Evolutionary conservation across 2,797 vertebrate genomes (phyloP), one percentile per base, ranked within the genome.

Genomic region (Crenichthys baileyi): DNA sequence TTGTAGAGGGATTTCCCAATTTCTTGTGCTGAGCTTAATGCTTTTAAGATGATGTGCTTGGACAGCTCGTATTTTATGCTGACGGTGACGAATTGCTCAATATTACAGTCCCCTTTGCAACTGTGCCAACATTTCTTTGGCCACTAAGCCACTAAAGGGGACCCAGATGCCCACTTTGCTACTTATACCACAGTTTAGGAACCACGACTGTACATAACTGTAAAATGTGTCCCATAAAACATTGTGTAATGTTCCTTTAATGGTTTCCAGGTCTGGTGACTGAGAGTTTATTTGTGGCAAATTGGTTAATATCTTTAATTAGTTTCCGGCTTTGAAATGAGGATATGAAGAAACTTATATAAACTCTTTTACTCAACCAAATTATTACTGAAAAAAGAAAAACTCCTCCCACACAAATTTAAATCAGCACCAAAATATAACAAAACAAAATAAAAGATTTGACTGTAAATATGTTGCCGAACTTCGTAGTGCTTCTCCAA

Each of bases 261-360:
- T 77, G 75, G 58, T 56, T 80, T 81, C 68, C 80, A 70, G 58
- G 70, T 36, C 24, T 44, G 13, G 48, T n/a, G 44, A 65, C 36
- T 63, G 50, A 58, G 46, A 36, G 0, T 51, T 36, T 65, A 0
- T 58, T 24, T 31, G 60, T 41, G 61, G 74, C 41, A 73, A 72
- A 81, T 86, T 86, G 12, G 24, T 73, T 86, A 83, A 88, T 79
- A 61, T 63, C 85, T 72, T 83, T 72, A 83, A 74, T 83, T 77
- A 81, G 89, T 70, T 78, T 79, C 81, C 78, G 76, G 77, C 85
- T 81, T 87, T 77, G 76, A 89, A 91, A 90, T 39, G 61, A 81
- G 85, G 78, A 85, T 79, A 70, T 39, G 70, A 73, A 26, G 61
- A 87, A 88, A 72, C 1, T 78, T 79, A 36, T 68, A n/a, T 36